Evolutionary conservation across 2,888 invertebrate species (phyloP), one percentile per base, ranked within the genome.

Genomic region (Xiphydria camelus): DNA sequence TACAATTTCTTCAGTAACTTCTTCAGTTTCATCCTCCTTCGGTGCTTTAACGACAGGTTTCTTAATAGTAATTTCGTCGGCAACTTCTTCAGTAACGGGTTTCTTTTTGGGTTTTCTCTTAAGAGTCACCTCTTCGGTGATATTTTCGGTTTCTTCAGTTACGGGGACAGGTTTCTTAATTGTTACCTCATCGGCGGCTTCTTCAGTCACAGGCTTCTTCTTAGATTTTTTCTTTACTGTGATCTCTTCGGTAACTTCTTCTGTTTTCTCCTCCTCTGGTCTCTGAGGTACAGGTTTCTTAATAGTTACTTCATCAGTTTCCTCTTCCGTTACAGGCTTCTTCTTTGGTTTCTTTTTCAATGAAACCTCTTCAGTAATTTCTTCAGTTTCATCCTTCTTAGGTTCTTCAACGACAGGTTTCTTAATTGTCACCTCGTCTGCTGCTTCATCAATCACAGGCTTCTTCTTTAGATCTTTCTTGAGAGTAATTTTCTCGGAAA

Each of bases 1-100:
- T 12, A 78, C 70, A 47, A 79, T 78, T 57, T 80, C 79, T 59
- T 79, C 77, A 14, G 73, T 62, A 9, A 64, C 64, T 36, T 64
- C 64, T 36, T 64, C 63, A 9, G 54, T 47, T 43, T 68, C 68
- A 4, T 48, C 23, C 25, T 64, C 60, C 26, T 63, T 61, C 39
- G 65, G 59, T 31, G 59, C 53, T 41, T 60, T 61, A 31, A 51
- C 51, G 36, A 64, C 66, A n/a, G n/a, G n/a, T 41, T 64, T 69
- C 44, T 59, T 64, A 31, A 71, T 60, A 25, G 64, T 62, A 10
- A 66, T 45, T 47, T 67, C 55, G 25, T 64, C 67, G 38, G 64
- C 59, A 21, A 49, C 44, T 17, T 65, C 55, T 46, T 61, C 59
- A 4, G 50, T 41, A 14, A 44, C 32, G 4, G 50, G 46, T 18